Conservation (phyloP, 2,797 vertebrate species). For the Gadopsis marmoratus region DNA sequence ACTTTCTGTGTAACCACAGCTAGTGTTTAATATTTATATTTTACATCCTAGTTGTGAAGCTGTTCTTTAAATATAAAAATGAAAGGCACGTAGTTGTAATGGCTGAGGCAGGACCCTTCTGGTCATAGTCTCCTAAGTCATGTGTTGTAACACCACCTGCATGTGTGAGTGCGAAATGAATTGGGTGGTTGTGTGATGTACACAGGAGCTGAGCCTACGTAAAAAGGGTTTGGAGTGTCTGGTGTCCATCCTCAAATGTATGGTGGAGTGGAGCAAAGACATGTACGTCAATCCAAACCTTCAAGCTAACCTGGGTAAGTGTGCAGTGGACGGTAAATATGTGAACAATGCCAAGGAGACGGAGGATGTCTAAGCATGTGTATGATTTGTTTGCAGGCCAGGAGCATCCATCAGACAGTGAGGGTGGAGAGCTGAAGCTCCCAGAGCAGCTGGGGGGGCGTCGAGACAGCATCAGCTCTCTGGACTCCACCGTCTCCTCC, state of each 20-base stretch:
- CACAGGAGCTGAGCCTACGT: constrained; percentile 94
- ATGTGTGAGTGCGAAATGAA: background rate
- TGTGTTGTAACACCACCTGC: background rate
- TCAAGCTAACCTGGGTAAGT: constrained; percentile 93
- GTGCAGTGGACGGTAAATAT: background rate
- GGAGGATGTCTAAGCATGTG: fast-evolving
- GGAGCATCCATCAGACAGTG: constrained; percentile 90
- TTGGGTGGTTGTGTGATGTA: background rate
- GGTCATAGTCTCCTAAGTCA: background rate
- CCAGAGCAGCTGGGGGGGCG: constrained; percentile 87
- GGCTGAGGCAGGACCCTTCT: background rate
- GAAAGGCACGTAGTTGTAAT: background rate
- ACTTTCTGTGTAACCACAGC: too few relatives aligned
- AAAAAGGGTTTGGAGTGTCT: constrained; percentile 98
- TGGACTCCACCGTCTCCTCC: constrained; percentile 93
- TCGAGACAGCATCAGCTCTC: constrained; percentile 91
- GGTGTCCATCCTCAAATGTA: constrained; percentile 98
- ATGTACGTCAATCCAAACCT: constrained; percentile 98
- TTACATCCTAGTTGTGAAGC: background rate
- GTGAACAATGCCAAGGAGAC: background rate
- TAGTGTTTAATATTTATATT: background rate
- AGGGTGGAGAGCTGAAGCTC: constrained; percentile 89
- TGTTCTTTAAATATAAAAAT: background rate
- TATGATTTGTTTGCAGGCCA: constrained; percentile 84
- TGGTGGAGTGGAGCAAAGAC: constrained; percentile 99